phyloP scores from a whole-genome alignment of 1,140 invertebrate genomes.

The Campoletis sonorensis region DNA sequence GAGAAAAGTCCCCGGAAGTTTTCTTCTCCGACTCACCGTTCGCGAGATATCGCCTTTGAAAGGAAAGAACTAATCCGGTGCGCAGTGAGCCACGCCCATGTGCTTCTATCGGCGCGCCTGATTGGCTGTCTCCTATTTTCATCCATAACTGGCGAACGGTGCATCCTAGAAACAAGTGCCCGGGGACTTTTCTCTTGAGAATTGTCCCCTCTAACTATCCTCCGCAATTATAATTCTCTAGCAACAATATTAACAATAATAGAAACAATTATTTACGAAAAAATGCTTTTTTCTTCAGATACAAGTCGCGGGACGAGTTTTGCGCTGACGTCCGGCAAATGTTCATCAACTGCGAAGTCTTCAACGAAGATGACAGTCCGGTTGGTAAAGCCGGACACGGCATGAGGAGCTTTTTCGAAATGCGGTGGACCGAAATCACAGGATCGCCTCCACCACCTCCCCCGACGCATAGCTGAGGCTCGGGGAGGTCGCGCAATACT shows the following conservation, averaged over 20 bases:
- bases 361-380: constrained; percentile 98
- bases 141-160: no score
- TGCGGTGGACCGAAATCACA: constrained; percentile 85
- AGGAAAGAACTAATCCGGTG: no score
- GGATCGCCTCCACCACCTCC: constrained; percentile 68
- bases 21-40: neutral
- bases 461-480: constrained; percentile 75
- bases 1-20: neutral
- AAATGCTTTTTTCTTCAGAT: constrained; percentile 77
- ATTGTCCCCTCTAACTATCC: neutral
- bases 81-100: no score
- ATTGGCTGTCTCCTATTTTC: no score
- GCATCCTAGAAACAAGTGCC: no score
- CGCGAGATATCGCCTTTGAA: no score
- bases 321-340: constrained; percentile 93
- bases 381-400: constrained; percentile 95
- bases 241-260: constrained; percentile 46
- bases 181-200: neutral
- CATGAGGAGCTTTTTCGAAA: constrained; percentile 94
- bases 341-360: constrained; percentile 97
- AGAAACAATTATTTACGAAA: constrained; percentile 35
- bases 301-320: constrained; percentile 93
- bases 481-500: constrained; percentile 73
- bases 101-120: no score
- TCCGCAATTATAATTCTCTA: no score